Percentiles rank a stretch among this genome's conserved stretches.
phyloP scores from a whole-genome alignment of 2,797 vertebrate genomes.

The Hydrophis major region DNA sequence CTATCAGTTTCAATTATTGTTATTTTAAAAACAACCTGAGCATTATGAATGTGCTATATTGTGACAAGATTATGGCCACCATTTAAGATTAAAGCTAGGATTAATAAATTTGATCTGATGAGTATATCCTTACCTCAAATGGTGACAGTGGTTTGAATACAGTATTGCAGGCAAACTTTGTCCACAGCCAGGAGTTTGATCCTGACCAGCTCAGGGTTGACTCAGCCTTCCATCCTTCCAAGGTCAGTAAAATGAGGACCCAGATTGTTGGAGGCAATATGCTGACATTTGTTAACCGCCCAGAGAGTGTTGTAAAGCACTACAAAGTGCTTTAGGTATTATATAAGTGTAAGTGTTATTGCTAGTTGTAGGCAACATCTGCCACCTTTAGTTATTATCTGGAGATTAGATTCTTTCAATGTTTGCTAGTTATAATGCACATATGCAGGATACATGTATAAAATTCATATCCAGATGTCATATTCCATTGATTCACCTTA shows the following conservation, averaged over 20 bases:
- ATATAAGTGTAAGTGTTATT: neutral
- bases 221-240: neutral
- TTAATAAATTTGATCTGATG: neutral
- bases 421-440: neutral
- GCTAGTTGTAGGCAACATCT: neutral
- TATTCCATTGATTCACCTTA: neutral
- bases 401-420: neutral
- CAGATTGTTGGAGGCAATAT: neutral
- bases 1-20: neutral
- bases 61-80: neutral
- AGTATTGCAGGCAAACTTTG: neutral
- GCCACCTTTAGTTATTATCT: neutral
- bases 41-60: neutral
- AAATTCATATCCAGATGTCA: neutral
- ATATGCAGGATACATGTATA: neutral
- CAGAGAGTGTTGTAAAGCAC: neutral
- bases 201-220: no score
- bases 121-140: neutral
- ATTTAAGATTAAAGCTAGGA: neutral
- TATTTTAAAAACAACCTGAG: neutral
- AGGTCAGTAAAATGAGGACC: neutral
- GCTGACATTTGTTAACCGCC: neutral
- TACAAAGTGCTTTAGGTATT: neutral
- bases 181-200: neutral
- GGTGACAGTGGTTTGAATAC: neutral